Conservation (phyloP, 2,113 vertebrate genomes). For the Argyrosomus japonicus region DNA sequence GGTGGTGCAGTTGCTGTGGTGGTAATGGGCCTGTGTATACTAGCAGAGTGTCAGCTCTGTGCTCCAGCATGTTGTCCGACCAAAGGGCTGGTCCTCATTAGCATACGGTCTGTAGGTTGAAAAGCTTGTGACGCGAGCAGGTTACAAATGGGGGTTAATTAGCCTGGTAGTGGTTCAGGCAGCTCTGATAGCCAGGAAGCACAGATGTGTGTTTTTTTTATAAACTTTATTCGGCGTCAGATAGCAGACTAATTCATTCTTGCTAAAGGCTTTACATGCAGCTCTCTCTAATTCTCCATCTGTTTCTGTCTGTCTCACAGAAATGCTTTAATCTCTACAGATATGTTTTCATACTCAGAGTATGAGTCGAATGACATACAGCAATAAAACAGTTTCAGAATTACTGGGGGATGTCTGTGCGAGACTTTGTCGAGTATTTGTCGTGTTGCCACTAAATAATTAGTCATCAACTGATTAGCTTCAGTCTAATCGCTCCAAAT, state of each 20-base stretch:
- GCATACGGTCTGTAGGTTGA: conserved; percentile 50
- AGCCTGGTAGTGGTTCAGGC: conserved; percentile 27
- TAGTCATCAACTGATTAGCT: background rate
- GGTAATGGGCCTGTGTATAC: conserved; percentile 35
- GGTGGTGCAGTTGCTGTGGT: conserved; percentile 31
- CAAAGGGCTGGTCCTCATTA: conserved; percentile 50
- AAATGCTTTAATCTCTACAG: conserved; percentile 51
- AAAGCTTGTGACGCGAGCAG: conserved; percentile 37
- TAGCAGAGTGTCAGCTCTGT: conserved; percentile 20
- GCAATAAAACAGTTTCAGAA: background rate
- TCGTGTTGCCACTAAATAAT: conserved; percentile 23
- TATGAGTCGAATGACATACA: background rate
- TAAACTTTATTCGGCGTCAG: conserved; percentile 46
- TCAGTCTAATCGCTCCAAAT: background rate
- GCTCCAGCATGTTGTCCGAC: background rate
- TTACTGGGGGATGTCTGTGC: conserved; percentile 3
- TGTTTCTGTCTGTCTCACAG: conserved; percentile 35
- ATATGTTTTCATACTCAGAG: conserved; percentile 35
- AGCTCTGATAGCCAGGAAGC: conserved; percentile 42
- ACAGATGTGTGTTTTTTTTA: conserved; percentile 48
- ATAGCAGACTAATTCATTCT: conserved; percentile 47
- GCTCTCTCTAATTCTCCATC: conserved; percentile 42
- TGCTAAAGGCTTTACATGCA: conserved; percentile 33
- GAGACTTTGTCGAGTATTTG: conserved; percentile 28
- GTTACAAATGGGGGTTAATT: conserved; percentile 73